A percentile compares a stretch with the other conserved stretches of the same genome.
phyloP scores from a whole-genome alignment of 2,888 invertebrate species.

The Lycophotia porphyrea region DNA sequence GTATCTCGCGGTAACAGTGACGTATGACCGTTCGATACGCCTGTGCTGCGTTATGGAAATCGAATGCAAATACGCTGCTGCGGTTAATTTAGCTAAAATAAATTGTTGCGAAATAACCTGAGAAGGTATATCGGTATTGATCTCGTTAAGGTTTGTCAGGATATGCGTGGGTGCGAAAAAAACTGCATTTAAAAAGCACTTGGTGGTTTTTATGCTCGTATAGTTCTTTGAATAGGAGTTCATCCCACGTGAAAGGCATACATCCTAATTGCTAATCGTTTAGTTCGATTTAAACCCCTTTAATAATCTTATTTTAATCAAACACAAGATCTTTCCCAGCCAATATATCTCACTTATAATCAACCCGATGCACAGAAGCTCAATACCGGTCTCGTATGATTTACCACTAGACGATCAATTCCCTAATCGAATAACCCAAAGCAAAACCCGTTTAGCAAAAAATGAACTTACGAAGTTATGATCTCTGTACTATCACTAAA shows the following conservation, averaged over 20 bases:
- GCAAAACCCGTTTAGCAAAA: slow-evolving; percentile 53
- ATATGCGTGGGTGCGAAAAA: slow-evolving; percentile 62
- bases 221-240: background rate
- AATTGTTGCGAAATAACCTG: slow-evolving; percentile 82
- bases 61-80: slow-evolving; percentile 87
- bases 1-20: slow-evolving; percentile 84
- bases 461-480: slow-evolving; percentile 48
- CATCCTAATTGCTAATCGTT: background rate
- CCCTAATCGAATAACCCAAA: slow-evolving; percentile 58
- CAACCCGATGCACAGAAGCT: slow-evolving; percentile 26
- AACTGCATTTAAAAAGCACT: background rate
- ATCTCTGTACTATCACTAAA: slow-evolving; percentile 58
- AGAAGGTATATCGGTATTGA: slow-evolving; percentile 81
- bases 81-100: slow-evolving; percentile 90
- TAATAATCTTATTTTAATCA: background rate
- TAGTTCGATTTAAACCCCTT: background rate
- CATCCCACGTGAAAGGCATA: background rate
- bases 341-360: slow-evolving; percentile 45
- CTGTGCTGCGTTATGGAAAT: slow-evolving; percentile 87
- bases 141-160: slow-evolving; percentile 75
- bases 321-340: background rate
- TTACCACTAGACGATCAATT: slow-evolving; percentile 49
- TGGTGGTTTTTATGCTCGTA: background rate
- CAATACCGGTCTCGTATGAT: slow-evolving; percentile 34
- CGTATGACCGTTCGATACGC: slow-evolving; percentile 87